A percentile compares a stretch with the other conserved stretches of the same genome.
Evolutionary conservation across 2,888 invertebrate species (phyloP).

Genomic region (Stratiomys singularior): DNA sequence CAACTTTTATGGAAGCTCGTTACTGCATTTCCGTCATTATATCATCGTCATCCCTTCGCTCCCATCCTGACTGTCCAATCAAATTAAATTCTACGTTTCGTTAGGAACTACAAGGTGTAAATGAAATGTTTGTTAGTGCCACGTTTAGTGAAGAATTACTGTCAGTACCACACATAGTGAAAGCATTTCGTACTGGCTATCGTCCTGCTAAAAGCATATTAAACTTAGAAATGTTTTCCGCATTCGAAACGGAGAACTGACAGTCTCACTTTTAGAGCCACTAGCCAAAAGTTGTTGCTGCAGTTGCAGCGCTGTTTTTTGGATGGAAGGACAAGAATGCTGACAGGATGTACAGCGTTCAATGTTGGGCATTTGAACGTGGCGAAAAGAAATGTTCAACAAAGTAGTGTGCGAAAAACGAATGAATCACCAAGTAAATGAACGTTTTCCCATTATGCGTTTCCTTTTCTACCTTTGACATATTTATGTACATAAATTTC

Average conservation of each 20-base stretch:
- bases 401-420: no score
- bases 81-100: not conserved
- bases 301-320: not conserved
- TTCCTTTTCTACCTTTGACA: no score
- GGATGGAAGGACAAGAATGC: not conserved
- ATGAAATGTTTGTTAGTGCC: not conserved
- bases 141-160: not conserved
- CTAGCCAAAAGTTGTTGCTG: not conserved
- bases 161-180: not conserved
- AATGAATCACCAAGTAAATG: no score
- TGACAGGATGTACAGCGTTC: not conserved
- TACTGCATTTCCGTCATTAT: no score
- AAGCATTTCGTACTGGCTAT: not conserved
- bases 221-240: not conserved
- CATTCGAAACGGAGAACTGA: not conserved
- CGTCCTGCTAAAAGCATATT: not conserved
- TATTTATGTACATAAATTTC: no score
- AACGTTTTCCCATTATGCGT: no score
- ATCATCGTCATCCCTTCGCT: no score
- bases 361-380: not conserved
- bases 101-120: not conserved
- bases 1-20: no score
- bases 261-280: not conserved
- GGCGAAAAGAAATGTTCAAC: no score
- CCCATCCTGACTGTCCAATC: not conserved